Conservation (phyloP, 2,797 vertebrate genomes). For the Sphenodon punctatus region DNA sequence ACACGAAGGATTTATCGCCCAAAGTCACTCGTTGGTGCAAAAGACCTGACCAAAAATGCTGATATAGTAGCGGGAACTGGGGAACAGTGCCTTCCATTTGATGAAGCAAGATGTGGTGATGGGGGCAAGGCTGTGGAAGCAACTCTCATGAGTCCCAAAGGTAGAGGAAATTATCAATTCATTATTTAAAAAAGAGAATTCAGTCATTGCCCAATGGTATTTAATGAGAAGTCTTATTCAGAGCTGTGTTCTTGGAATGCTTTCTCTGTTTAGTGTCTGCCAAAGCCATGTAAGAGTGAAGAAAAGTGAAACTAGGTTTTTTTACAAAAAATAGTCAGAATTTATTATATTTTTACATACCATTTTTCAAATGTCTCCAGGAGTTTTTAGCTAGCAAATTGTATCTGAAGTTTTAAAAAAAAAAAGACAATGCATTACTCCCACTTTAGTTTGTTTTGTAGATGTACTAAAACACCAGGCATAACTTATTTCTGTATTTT, state of each 20-base stretch:
- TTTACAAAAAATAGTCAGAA: conserved; percentile 26
- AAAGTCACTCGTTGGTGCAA: conserved; percentile 81
- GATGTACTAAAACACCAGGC: not conserved
- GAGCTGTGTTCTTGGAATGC: not conserved
- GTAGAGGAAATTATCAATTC: conserved; percentile 70
- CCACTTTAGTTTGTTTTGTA: not conserved
- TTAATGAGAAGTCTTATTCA: conserved; percentile 21
- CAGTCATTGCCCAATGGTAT: not conserved
- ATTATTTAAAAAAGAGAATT: not conserved
- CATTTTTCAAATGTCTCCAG: conserved; percentile 32
- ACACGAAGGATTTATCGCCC: conserved; percentile 94
- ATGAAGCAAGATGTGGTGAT: conserved; percentile 95
- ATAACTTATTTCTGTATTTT: not conserved
- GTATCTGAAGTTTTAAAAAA: not conserved
- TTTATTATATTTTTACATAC: conserved; percentile 16
- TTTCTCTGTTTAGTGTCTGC: conserved; percentile 6
- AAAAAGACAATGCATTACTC: not conserved
- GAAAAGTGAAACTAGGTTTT: not conserved
- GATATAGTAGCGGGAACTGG: conserved; percentile 94
- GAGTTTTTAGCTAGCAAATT: conserved; percentile 4
- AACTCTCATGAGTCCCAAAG: conserved; percentile 96
- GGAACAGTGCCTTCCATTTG: conserved; percentile 96
- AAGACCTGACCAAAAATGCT: conserved; percentile 90
- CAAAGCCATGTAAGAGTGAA: conserved; percentile 5
- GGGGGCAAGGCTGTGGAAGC: conserved; percentile 94